Percentiles rank a stretch among this genome's conserved stretches.
phyloP scores from a whole-genome alignment of 2,797 vertebrate genomes.

The Malacoraja senta region DNA sequence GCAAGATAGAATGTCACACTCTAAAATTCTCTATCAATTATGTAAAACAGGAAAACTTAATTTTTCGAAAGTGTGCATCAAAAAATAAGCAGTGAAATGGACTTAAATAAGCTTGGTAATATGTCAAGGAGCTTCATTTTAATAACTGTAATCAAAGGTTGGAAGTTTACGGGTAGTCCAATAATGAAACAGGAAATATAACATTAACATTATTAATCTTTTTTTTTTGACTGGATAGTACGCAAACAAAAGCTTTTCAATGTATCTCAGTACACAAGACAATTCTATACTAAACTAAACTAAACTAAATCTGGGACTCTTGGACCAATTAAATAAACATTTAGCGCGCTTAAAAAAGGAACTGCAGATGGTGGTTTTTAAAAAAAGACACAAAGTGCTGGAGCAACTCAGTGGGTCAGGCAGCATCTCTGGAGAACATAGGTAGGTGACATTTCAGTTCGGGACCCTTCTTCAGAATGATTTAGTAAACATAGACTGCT shows the following conservation, averaged over 20 bases:
- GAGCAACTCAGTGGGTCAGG: no score
- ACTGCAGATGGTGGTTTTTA: no score
- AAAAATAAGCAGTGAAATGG: background rate
- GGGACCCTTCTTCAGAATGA: background rate
- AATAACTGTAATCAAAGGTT: background rate
- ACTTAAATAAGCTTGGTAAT: background rate
- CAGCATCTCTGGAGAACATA: no score
- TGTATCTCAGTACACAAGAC: no score
- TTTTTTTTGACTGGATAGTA: no score
- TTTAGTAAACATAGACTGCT: background rate
- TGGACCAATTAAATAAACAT: no score
- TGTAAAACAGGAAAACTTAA: background rate
- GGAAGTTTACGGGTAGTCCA: background rate
- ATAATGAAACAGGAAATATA: background rate
- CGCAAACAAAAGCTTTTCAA: no score
- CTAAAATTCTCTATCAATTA: background rate
- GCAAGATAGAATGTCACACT: background rate
- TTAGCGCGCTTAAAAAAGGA: no score
- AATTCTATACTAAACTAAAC: no score
- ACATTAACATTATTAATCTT: background rate
- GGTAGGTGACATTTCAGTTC: no score
- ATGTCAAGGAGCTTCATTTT: background rate
- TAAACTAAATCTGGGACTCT: no score
- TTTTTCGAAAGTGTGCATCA: background rate
- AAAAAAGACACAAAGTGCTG: no score